Evolutionary conservation across 2,797 vertebrate species (phyloP), one percentile per base, ranked within the genome.

Genomic region (Anguilla obscura): DNA sequence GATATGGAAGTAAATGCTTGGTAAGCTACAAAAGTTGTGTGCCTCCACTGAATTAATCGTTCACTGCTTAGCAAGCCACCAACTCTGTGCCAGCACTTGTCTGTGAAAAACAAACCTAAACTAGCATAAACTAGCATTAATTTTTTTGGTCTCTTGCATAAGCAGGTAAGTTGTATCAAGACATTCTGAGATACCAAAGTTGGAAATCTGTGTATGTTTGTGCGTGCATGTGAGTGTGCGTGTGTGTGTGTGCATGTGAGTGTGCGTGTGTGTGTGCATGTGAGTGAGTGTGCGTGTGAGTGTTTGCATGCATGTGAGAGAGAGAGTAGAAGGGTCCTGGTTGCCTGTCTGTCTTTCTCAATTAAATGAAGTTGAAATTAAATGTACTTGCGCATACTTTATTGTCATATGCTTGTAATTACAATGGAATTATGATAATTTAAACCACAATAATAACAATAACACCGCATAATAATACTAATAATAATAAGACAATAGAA

Each of bases 21-120:
- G 40, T 82, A 82, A 82, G 40, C 36, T 80, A 24, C 76, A 80
- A 33, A 80, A 80, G 79, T 45, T 82, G 79, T 48, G 40, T 82
- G 79, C 45, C 40, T 50, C 18, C 40, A 45, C 79, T 48, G 40
- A 82, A 45, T 24, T 21, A 50, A 82, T 82, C n/a, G 79, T 50
- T 82, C 79, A n/a, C 24, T 9, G 21, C 79, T 48, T 45, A 50
- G 24, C 40, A 82, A 82, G 18, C 79, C 79, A 24, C 16, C 18
- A 82, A 50, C 40, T 82, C 45, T 48, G 18, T 50, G 45, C 79
- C 79, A 50, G 18, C 18, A 36, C 24, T 45, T 80, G 76, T 21
- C 36, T 80, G 33, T 80, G 3, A 33, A 74, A 80, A 48, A 48
- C 3, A 80, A 50, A 2, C 2, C 79, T 82, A 6, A 10, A n/a